A percentile compares a stretch with the other conserved stretches of the same genome.
These are phyloP conservation scores for Sphaerophoria rueppellii DNA, from an alignment of 2,888 invertebrate genomes.

Conservation along the genomic window DNA sequence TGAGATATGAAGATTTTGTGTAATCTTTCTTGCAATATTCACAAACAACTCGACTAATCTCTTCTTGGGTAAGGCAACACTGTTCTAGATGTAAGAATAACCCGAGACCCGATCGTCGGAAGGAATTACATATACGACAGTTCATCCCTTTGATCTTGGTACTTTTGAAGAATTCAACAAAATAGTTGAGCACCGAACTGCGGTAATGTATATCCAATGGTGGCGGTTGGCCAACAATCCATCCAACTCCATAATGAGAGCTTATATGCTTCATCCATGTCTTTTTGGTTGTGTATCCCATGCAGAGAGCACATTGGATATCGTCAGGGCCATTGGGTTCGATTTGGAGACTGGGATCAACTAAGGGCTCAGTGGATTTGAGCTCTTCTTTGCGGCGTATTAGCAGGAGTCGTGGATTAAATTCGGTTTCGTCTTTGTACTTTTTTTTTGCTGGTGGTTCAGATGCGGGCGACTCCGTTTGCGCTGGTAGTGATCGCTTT, in stretches of 20 bases:
- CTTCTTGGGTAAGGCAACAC: slow-evolving; percentile 76
- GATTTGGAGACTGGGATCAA: slow-evolving; percentile 43
- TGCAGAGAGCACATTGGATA: slow-evolving; percentile 79
- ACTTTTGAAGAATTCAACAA: slow-evolving; percentile 75
- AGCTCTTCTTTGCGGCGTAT: slow-evolving; percentile 78
- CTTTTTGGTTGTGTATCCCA: slow-evolving; percentile 69
- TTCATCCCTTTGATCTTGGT: slow-evolving; percentile 72
- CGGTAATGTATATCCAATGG: slow-evolving; percentile 75
- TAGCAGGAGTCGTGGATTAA: slow-evolving; percentile 78
- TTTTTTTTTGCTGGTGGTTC: slow-evolving; percentile 12
- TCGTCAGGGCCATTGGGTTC: slow-evolving; percentile 28
- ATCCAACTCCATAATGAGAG: slow-evolving; percentile 80
- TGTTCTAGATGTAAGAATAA: slow-evolving; percentile 78
- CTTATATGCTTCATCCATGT: slow-evolving; percentile 77
- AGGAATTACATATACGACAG: slow-evolving; percentile 78
- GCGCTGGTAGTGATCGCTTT: slow-evolving; percentile 1
- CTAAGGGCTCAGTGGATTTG: slow-evolving; percentile 75
- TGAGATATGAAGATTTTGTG: slow-evolving; percentile 61
- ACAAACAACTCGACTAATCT: slow-evolving; percentile 75
- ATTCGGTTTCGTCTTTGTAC: slow-evolving; percentile 64
- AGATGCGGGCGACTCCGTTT: not conserved
- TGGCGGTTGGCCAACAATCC: slow-evolving; percentile 75
- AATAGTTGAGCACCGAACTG: slow-evolving; percentile 70
- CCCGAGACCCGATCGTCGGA: slow-evolving; percentile 77
- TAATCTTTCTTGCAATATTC: slow-evolving; percentile 76